Conservation (phyloP, 2,888 invertebrate species). For the Sarcophaga carnaria region DNA sequence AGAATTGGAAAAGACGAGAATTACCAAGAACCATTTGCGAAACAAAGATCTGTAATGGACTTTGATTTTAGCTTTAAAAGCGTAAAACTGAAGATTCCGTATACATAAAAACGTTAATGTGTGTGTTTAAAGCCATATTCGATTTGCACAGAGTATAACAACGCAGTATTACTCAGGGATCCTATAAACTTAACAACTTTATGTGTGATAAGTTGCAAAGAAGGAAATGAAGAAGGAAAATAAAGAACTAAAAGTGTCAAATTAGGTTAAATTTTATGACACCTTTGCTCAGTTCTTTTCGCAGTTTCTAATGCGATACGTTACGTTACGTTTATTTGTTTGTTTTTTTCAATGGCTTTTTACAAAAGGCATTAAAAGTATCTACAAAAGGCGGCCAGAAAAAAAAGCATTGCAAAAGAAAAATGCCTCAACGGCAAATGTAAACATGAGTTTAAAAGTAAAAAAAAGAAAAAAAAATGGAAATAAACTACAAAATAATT, state of each 20-base stretch:
- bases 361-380: slow-evolving; percentile 20
- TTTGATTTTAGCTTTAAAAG: too few relatives aligned
- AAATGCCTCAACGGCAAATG: not conserved
- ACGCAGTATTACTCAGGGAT: not conserved
- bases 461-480: slow-evolving; percentile 1
- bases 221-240: slow-evolving; percentile 5
- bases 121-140: too few relatives aligned
- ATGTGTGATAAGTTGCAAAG: slow-evolving; percentile 70
- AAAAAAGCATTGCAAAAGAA: not conserved
- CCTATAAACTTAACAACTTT: slow-evolving; percentile 50
- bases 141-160: slow-evolving; percentile 43
- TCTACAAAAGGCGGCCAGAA: not conserved
- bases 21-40: too few relatives aligned
- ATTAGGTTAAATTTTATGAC: slow-evolving; percentile 80
- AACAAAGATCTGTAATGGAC: too few relatives aligned
- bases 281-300: slow-evolving; percentile 55
- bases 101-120: too few relatives aligned
- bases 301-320: too few relatives aligned
- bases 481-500: not conserved
- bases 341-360: slow-evolving; percentile 13
- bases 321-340: not conserved
- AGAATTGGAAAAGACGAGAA: too few relatives aligned
- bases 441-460: slow-evolving; percentile 12
- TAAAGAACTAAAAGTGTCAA: slow-evolving; percentile 72
- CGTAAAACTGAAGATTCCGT: too few relatives aligned